phyloP scores from a whole-genome alignment of 1,140 invertebrate genomes.

The Drosophila serrata region DNA sequence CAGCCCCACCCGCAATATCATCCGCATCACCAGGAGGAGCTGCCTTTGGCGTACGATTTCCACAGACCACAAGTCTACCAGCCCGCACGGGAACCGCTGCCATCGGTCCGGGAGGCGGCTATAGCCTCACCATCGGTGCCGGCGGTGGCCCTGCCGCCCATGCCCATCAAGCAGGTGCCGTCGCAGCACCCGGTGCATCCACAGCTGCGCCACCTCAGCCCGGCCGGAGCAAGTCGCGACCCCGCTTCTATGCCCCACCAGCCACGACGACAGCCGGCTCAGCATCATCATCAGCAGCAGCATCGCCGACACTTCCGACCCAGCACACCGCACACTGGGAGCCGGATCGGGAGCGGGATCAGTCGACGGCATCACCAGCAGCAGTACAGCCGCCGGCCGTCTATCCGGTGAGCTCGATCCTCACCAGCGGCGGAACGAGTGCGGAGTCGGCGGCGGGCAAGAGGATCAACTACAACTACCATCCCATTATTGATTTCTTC shows the following conservation, averaged over 20 bases:
- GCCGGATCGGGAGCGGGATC: conserved; percentile 43
- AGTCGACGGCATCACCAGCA: conserved; percentile 63
- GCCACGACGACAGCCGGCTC: conserved; percentile 33
- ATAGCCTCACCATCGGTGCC: conserved; percentile 23
- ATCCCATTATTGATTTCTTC: conserved; percentile 94
- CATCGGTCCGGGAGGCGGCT: conserved; percentile 10
- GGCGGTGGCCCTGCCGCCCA: conserved; percentile 65
- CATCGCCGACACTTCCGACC: conserved; percentile 58
- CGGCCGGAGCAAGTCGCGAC: conserved; percentile 64
- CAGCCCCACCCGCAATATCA: conserved; percentile 62
- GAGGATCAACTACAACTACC: conserved; percentile 93
- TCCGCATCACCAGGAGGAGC: conserved; percentile 46
- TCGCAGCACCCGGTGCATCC: conserved; percentile 45
- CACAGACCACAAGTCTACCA: conserved; percentile 69
- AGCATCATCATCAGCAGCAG: conserved; percentile 25
- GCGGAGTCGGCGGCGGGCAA: conserved; percentile 65
- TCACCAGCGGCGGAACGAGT: conserved; percentile 26
- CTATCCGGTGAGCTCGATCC: conserved; percentile 71
- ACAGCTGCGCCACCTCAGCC: conserved; percentile 62
- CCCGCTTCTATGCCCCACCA: conserved; percentile 74
- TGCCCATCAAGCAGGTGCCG: conserved; percentile 85
- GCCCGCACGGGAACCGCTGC: conserved; percentile 56
- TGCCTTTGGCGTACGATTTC: conserved; percentile 58
- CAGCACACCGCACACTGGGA: conserved; percentile 48
- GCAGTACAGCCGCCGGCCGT: conserved; percentile 45